Evolutionary conservation across 1,140 invertebrate genomes (phyloP), one percentile per base, ranked within the genome.

Genomic region (Hylaeus anthracinus): DNA sequence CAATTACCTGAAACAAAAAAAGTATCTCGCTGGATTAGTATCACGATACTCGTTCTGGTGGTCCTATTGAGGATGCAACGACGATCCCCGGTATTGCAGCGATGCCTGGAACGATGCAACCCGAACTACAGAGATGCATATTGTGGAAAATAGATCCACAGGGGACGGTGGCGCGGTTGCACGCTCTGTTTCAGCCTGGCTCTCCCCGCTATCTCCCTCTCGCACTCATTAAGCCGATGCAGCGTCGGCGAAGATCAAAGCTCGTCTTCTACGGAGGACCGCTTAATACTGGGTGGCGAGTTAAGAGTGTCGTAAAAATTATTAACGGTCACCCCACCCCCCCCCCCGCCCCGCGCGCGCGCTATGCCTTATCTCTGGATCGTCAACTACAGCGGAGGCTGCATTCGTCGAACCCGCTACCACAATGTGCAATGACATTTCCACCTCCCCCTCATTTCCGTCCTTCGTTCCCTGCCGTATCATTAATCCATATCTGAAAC

Each of bases 281-380:
- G 90, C 89, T 90, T 92, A 92, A 91, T 92, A 92, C 90, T 90
- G 90, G 90, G 90, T 92, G 91, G 91, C 90, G 90, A 92, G 91
- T 88, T 88, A 90, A 92, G 90, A 92, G 89, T 91, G 91, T 92
- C 89, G 90, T 92, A 90, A 91, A 91, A 90, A 92, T 92, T 91
- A 92, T 91, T 90, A 89, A 89, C 87, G 86, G 90, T 85, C 85
- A n/a, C 79, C 79, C 79, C 77, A 0, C 26, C 26, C 26, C 26
- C 26, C 26, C 26, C 0, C 26, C 26, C 26, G 26, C 26, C 26
- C 26, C 26, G 26, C 26, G 26, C 75, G 77, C 73, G 73, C 67
- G 73, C 70, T 74, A 69, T 83, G 66, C 81, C 89, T 92, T 92
- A 91, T 92, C 91, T 87, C 87, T 88, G 85, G 88, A 91, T 90